Percentiles rank a stretch among this genome's conserved stretches.
These are phyloP conservation scores for Sebastiscus tertius DNA, from an alignment of 2,797 vertebrate species.

Conservation along the genomic window DNA sequence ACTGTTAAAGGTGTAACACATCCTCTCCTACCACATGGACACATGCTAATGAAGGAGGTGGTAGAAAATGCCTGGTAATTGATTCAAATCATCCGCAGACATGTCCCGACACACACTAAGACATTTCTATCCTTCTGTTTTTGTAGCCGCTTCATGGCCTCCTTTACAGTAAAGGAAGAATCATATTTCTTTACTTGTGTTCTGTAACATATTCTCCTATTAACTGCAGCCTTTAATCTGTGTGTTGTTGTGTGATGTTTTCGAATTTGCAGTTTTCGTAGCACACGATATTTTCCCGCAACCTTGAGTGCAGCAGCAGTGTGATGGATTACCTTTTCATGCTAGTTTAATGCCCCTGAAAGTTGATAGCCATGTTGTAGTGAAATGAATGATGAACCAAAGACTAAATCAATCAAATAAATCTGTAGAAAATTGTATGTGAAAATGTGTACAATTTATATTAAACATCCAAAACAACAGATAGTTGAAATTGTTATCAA, in stretches of 20 bases:
- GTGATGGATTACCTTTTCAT: not conserved
- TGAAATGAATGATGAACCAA: not conserved
- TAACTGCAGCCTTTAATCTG: not conserved
- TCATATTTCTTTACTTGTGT: not conserved
- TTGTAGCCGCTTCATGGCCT: not conserved
- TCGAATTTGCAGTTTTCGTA: not conserved
- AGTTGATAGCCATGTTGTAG: not conserved
- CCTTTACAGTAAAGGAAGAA: not conserved
- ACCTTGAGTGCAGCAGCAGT: accelerated
- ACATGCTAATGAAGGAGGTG: not conserved
- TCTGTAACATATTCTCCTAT: not conserved
- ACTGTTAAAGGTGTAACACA: not conserved
- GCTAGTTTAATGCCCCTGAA: not conserved
- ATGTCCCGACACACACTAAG: not conserved
- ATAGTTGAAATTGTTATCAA: not conserved
- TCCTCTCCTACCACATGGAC: not conserved
- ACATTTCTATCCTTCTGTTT: not conserved
- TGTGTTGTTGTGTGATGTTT: not conserved
- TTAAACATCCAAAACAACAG: not conserved
- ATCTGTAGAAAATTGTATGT: not conserved
- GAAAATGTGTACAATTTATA: not conserved
- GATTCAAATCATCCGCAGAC: not conserved
- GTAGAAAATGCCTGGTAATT: not conserved
- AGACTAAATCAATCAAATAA: not conserved
- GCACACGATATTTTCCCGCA: no score